Conservation (phyloP, 2,888 invertebrate genomes). For the Ischnus inquisitorius region DNA sequence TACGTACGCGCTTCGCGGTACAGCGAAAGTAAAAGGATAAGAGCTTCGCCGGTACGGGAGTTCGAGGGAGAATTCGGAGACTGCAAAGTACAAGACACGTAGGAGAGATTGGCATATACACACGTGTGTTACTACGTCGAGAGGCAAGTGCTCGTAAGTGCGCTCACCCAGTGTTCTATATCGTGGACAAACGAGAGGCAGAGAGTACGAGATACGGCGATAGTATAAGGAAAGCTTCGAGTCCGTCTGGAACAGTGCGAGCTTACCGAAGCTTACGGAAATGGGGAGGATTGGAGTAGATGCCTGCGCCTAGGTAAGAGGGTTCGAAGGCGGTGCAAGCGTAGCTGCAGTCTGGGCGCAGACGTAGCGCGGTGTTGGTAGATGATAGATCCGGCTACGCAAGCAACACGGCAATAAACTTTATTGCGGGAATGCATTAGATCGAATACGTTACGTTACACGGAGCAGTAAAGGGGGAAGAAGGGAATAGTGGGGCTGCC, state of each 20-base stretch:
- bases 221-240: conserved; percentile 59
- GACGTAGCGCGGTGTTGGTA: conserved; percentile 62
- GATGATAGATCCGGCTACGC: conserved; percentile 75
- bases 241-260: conserved; percentile 54
- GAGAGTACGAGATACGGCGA: conserved; percentile 54
- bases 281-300: conserved; percentile 27
- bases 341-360: conserved; percentile 43
- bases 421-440: conserved; percentile 84
- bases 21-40: conserved; percentile 27
- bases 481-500: conserved; percentile 24
- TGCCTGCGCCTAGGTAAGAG: conserved; percentile 28
- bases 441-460: conserved; percentile 81
- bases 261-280: conserved; percentile 59
- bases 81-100: conserved; percentile 54
- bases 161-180: conserved; percentile 47
- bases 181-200: conserved; percentile 30
- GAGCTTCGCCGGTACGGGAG: conserved; percentile 6
- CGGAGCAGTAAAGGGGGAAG: conserved; percentile 41
- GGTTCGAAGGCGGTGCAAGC: conserved; percentile 41
- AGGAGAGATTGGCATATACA: background rate
- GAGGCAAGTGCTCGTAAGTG: conserved; percentile 60
- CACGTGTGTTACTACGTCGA: conserved; percentile 8
- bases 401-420: conserved; percentile 83
- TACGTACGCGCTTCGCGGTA: conserved; percentile 19
- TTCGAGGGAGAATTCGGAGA: conserved; percentile 35